phyloP scores from a whole-genome alignment of 2,888 invertebrate genomes.

The Escarpia spicata region DNA sequence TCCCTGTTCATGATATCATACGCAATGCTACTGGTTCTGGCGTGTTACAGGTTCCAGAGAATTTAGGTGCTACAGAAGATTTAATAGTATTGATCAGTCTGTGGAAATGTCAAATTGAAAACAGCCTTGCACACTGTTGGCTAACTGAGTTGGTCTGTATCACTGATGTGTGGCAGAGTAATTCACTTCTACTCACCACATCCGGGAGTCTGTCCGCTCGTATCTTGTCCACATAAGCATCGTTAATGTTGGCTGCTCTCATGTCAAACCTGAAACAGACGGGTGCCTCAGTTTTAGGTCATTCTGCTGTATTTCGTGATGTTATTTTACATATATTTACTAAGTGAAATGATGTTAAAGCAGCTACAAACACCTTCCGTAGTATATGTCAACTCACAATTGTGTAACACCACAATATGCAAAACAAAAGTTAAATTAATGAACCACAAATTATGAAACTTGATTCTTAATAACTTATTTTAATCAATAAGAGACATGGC shows the following conservation, averaged over 20 bases:
- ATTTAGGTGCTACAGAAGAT: too few relatives aligned
- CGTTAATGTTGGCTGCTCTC: conserved; percentile 90
- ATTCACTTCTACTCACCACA: conserved; percentile 69
- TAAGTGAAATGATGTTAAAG: too few relatives aligned
- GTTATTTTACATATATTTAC: too few relatives aligned
- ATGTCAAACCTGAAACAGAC: conserved; percentile 73
- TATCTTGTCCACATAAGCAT: conserved; percentile 86
- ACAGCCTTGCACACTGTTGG: background rate
- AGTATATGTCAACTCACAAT: too few relatives aligned
- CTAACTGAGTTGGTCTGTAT: background rate
- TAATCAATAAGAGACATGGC: background rate
- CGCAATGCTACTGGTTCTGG: too few relatives aligned
- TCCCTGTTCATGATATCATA: too few relatives aligned
- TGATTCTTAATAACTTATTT: background rate
- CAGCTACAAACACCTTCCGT: too few relatives aligned
- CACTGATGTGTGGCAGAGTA: background rate
- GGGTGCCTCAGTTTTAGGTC: background rate
- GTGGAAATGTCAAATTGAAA: too few relatives aligned
- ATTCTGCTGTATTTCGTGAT: background rate
- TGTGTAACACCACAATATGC: too few relatives aligned
- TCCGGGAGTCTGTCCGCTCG: conserved; percentile 78
- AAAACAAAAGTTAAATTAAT: background rate
- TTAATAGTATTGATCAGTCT: too few relatives aligned
- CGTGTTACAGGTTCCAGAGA: too few relatives aligned
- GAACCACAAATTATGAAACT: background rate